Evolutionary conservation across 2,797 vertebrate species (phyloP).

Genomic region (Propithecus perrieri): DNA sequence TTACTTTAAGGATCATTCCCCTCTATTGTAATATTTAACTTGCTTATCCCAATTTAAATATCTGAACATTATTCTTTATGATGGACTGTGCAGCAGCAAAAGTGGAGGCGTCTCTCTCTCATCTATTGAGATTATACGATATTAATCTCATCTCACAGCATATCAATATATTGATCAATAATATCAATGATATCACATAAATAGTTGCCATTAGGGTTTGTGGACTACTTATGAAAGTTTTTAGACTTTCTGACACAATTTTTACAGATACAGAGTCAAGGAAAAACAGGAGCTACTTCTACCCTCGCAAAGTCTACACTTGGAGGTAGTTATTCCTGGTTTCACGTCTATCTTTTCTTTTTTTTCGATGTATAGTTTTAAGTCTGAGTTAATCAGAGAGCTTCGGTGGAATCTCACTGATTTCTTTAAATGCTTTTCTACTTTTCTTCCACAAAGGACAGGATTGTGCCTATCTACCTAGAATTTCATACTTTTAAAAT

Average conservation of each 20-base stretch:
- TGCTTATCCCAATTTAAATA: neutral
- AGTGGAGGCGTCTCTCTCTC: neutral
- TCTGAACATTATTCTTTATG: neutral
- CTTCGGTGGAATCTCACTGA: neutral
- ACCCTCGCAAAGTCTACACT: neutral
- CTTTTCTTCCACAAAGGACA: neutral
- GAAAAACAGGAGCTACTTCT: neutral
- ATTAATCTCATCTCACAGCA: neutral
- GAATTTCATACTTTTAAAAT: conserved; percentile 28
- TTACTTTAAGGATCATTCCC: neutral
- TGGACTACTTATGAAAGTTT: neutral
- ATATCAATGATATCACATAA: neutral
- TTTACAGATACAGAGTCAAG: conserved; percentile 4
- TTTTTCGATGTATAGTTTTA: neutral
- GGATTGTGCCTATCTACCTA: neutral
- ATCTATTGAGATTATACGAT: neutral
- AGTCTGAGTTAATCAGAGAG: neutral
- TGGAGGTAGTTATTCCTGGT: neutral
- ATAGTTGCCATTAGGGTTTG: neutral
- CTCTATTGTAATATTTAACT: neutral
- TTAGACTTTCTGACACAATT: conserved; percentile 3
- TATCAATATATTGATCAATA: neutral
- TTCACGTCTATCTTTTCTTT: neutral
- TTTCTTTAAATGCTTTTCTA: neutral
- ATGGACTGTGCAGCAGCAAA: neutral